These are phyloP conservation scores for Scomber scombrus DNA, from an alignment of 2,113 vertebrate species.

Conservation along the genomic window DNA sequence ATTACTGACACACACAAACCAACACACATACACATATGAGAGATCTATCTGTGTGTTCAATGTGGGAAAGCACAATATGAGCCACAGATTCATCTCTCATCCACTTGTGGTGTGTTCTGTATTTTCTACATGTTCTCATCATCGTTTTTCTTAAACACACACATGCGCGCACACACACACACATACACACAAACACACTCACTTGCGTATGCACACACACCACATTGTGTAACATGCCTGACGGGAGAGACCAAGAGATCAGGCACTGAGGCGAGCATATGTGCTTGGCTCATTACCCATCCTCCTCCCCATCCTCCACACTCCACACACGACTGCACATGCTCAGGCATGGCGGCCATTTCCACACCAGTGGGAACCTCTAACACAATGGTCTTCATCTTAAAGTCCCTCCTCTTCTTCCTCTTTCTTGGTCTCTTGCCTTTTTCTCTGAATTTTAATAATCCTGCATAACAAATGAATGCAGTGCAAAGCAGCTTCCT, in stretches of 20 bases:
- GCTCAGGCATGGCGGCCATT: constrained; percentile 78
- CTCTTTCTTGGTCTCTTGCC: constrained; percentile 22
- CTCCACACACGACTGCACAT: constrained; percentile 77
- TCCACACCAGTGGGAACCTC: constrained; percentile 75
- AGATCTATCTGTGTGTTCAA: constrained; percentile 21
- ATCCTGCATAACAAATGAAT: constrained; percentile 8
- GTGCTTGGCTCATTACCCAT: constrained; percentile 81
- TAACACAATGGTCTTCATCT: constrained; percentile 60
- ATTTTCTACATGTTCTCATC: constrained; percentile 57
- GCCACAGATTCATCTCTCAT: constrained; percentile 33
- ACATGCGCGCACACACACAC: constrained; percentile 28
- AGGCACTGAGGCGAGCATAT: constrained; percentile 79
- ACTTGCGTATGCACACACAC: constrained; percentile 25
- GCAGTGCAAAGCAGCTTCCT: neutral
- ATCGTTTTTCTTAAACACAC: constrained; percentile 24
- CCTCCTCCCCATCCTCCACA: constrained; percentile 75
- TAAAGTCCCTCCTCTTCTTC: constrained; percentile 48
- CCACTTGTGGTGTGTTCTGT: constrained; percentile 31
- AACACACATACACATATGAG: neutral
- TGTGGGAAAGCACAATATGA: constrained; percentile 10
- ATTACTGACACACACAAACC: constrained; percentile 28
- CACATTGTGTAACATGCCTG: constrained; percentile 77
- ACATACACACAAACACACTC: constrained; percentile 11
- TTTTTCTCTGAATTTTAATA: constrained; percentile 28
- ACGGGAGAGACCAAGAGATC: constrained; percentile 80